Conservation (phyloP, 1,140 invertebrate genomes). For the Diploscapter pachys region DNA sequence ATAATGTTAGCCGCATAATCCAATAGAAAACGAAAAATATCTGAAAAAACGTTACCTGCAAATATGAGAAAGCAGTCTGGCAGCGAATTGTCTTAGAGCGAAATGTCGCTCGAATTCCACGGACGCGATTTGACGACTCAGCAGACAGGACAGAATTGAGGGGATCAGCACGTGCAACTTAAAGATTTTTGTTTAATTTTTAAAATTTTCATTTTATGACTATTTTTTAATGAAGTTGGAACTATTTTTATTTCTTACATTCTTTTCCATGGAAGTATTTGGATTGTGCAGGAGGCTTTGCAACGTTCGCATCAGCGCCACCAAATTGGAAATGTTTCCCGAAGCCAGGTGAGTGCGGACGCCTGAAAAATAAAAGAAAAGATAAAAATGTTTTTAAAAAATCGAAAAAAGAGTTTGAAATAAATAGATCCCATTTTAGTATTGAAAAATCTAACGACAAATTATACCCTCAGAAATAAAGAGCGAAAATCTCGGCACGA, state of each 20-base stretch:
- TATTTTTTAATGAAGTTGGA: constrained; percentile 90
- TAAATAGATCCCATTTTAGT: neutral
- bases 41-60: no score
- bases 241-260: constrained; percentile 86
- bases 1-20: no score
- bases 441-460: constrained; percentile 13
- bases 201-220: constrained; percentile 90
- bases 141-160: constrained; percentile 91
- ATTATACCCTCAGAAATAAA: constrained; percentile 97
- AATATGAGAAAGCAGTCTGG: constrained; percentile 86
- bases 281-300: constrained; percentile 87
- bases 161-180: constrained; percentile 95
- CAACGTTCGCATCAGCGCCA: constrained; percentile 98
- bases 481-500: constrained; percentile 93
- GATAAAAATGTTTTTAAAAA: no score
- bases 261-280: constrained; percentile 93
- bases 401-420: neutral
- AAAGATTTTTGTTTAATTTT: constrained; percentile 70
- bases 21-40: no score
- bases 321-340: constrained; percentile 92
- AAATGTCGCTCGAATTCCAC: constrained; percentile 96
- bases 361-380: no score
- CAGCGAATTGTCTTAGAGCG: constrained; percentile 93
- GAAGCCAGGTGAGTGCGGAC: constrained; percentile 80
- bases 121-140: constrained; percentile 89